Conservation (phyloP, 1,140 invertebrate genomes). For the Procambarus clarkii region DNA sequence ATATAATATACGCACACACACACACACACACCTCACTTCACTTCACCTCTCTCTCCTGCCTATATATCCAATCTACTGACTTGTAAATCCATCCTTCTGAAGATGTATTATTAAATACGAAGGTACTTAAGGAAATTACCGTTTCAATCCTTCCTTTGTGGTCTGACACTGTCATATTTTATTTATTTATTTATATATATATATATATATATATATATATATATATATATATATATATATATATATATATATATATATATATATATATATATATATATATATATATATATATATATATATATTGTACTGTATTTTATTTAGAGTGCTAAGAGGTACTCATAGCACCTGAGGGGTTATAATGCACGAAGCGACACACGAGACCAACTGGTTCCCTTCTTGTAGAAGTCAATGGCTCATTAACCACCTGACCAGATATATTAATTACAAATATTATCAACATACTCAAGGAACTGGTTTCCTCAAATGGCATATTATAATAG, state of each 20-base stretch:
- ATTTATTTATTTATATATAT: too few relatives aligned
- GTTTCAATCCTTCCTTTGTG: too few relatives aligned
- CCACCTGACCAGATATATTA: slow-evolving; percentile 3
- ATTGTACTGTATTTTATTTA: not conserved
- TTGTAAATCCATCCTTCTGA: too few relatives aligned
- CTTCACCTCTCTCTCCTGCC: too few relatives aligned
- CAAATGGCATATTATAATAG: not conserved
- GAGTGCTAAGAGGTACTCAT: not conserved
- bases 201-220: too few relatives aligned
- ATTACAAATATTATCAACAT: not conserved
- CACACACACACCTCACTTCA: too few relatives aligned
- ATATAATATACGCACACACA: not conserved
- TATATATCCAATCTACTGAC: too few relatives aligned
- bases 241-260: not conserved
- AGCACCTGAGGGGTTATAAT: not conserved
- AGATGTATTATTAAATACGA: too few relatives aligned
- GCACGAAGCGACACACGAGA: not conserved
- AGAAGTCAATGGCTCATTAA: not conserved
- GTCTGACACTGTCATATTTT: too few relatives aligned
- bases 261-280: not conserved
- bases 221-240: too few relatives aligned
- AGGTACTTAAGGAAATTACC: too few relatives aligned
- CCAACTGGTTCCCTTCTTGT: not conserved
- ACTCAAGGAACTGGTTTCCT: not conserved
- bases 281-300: not conserved